These are phyloP conservation scores for Anser brachyrhynchus DNA, from an alignment of 2,113 vertebrate genomes.

Conservation along the genomic window DNA sequence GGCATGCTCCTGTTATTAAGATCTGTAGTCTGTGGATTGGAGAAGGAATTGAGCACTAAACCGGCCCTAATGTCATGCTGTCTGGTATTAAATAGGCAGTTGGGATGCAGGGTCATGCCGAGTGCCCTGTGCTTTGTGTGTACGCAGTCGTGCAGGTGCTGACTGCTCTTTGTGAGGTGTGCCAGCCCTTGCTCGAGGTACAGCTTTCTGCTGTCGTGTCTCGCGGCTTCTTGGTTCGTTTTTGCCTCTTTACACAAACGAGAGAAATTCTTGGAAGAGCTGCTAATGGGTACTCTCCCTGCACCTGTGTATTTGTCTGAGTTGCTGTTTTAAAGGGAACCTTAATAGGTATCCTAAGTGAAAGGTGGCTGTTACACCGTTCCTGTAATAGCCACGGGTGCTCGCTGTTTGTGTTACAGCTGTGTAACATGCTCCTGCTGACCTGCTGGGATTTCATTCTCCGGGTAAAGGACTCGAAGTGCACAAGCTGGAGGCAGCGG, in stretches of 20 bases:
- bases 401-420: background rate
- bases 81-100: background rate
- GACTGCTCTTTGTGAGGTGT: accelerated
- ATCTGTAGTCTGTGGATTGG: background rate
- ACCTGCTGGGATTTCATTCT: background rate
- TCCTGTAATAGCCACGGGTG: background rate
- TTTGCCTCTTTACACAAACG: background rate
- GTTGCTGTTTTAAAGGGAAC: background rate
- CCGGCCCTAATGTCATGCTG: background rate
- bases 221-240: background rate
- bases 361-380: background rate
- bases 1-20: background rate
- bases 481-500: background rate
- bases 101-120: background rate
- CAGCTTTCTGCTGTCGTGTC: background rate
- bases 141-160: accelerated
- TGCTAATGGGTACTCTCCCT: background rate
- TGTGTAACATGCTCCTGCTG: background rate
- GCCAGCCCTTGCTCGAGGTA: background rate
- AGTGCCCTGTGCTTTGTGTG: background rate
- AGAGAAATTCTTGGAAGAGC: background rate
- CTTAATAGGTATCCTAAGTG: background rate
- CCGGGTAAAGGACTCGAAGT: background rate
- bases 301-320: background rate
- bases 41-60: background rate